Evolutionary conservation across 2,797 vertebrate species (phyloP).

Genomic region (Ptychadena robeensis): DNA sequence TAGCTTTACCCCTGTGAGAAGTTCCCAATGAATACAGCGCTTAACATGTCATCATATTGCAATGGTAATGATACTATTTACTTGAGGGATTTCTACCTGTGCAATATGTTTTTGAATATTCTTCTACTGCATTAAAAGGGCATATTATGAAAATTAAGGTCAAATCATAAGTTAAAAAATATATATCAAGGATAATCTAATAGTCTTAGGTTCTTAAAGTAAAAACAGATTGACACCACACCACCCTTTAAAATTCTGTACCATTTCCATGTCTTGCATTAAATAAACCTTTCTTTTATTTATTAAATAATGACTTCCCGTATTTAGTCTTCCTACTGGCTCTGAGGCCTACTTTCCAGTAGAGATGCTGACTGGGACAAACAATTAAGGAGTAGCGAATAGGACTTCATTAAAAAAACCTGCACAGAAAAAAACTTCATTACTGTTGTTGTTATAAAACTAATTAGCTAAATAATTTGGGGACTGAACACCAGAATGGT

Average conservation of each 20-base stretch:
- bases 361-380: conserved; percentile 41
- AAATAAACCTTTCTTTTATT: background rate
- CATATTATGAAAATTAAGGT: too few species aligned
- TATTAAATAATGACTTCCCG: conserved; percentile 19
- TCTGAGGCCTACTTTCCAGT: conserved; percentile 34
- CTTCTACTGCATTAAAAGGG: too few species aligned
- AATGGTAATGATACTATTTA: too few species aligned
- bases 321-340: conserved; percentile 24
- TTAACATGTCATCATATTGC: too few species aligned
- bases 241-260: background rate
- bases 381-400: conserved; percentile 41
- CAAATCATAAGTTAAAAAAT: too few species aligned
- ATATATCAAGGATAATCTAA: too few species aligned
- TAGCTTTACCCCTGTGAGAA: too few species aligned
- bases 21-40: too few species aligned
- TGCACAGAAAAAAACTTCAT: conserved; percentile 21
- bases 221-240: background rate
- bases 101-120: too few species aligned
- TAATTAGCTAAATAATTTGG: conserved; percentile 47
- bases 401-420: conserved; percentile 47
- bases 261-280: background rate
- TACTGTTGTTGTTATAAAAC: conserved; percentile 44
- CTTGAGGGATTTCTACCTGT: too few species aligned
- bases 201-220: background rate
- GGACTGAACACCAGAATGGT: conserved; percentile 21